A percentile compares a stretch with the other conserved stretches of the same genome.
Conservation (phyloP, 2,113 vertebrate genomes). For the Corythornis cristatus region DNA sequence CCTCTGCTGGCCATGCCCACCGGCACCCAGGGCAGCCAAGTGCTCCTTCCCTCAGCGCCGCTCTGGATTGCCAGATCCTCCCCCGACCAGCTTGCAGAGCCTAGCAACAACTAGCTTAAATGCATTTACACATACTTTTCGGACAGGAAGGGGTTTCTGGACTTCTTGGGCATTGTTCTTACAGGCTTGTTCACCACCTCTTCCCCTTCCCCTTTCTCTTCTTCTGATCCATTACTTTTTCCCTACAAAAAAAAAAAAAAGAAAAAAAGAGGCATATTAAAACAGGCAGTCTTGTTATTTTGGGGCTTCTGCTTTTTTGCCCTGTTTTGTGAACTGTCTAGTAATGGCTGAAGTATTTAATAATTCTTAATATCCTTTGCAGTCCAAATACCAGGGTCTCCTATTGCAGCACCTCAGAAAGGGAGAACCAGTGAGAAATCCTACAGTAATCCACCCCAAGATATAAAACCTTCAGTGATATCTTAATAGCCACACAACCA, state of each 20-base stretch:
- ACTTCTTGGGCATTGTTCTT: constrained; percentile 82
- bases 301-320: neutral
- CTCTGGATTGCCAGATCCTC: rapidly evolving
- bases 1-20: constrained; percentile 6
- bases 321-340: neutral
- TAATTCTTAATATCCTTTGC: neutral
- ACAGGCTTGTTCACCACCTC: constrained; percentile 36
- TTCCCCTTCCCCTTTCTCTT: constrained; percentile 5
- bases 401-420: neutral
- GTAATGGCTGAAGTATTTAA: neutral
- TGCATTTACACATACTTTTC: constrained; percentile 78
- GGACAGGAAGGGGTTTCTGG: constrained; percentile 86
- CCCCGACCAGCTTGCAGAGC: neutral
- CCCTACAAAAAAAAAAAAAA: neutral
- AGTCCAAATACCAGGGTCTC: neutral
- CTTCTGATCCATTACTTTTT: constrained; percentile 19
- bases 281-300: neutral
- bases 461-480: neutral
- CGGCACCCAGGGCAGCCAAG: neutral
- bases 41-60: rapidly evolving
- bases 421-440: neutral
- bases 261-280: neutral
- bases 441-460: neutral
- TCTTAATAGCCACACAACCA: neutral
- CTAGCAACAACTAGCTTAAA: neutral